Evolutionary conservation across 2,888 invertebrate genomes (phyloP), one percentile per base, ranked within the genome.

Genomic region (Barypeithes pellucidus): DNA sequence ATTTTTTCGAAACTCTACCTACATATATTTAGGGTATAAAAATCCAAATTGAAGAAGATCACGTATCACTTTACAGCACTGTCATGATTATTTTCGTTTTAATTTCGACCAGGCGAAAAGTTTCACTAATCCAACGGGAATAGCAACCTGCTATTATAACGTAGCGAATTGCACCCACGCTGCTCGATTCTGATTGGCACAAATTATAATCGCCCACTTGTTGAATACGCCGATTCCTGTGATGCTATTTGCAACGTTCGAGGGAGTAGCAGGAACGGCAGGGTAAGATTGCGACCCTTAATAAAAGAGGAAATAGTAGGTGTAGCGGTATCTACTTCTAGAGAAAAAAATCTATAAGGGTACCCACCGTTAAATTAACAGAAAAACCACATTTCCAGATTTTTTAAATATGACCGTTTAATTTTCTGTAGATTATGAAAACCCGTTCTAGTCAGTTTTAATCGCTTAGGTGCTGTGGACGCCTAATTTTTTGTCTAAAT

Each of bases 141-240:
- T 62, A 72, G 60, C 72, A 60, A 67, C 72, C 67, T 67, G 72
- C 72, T 72, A 72, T 67, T 72, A 72, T 72, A 72, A 72, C 65
- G 65, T 45, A 39, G 57, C 62, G 22, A 67, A 67, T 67, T 9
- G 62, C 72, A 72, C 72, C 72, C 72, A 72, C 72, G 72, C 72
- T 18, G 11, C 24, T 3, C 36, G 7, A 41, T 24, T 14, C 16
- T 14, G 45, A 72, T 72, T 72, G 72, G 72, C 18, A 11, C 36
- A 1, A 18, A 29, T 29, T 29, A 60, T n/a, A 22, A 43, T 47
- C 36, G 50, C 71, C 67, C 67, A 72, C 72, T 67, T 72, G 72
- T 72, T 72, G 72, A 72, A 39, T 59, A 2, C 0, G 20, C 3
- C 11, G 29, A 50, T 60, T 59, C 45, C 24, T 57, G 57, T 45